A percentile compares a stretch with the other conserved stretches of the same genome.
Evolutionary conservation across 1,140 invertebrate genomes (phyloP).

Genomic region (Trichonephila clavata): DNA sequence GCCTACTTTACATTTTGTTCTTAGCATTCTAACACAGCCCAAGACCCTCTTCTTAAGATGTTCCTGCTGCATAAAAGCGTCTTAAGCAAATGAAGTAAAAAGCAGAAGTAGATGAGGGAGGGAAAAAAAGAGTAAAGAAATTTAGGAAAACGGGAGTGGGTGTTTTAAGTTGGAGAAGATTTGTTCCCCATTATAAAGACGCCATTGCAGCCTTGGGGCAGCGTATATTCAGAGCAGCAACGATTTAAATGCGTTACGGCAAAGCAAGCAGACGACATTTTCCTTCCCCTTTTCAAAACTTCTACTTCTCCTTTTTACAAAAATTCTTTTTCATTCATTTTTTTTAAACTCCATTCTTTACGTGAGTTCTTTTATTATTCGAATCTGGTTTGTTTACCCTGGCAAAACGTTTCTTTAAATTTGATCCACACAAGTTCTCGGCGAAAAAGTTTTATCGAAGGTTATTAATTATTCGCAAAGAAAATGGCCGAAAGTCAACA

Average conservation of each 20-base stretch:
- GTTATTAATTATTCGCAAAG: conserved; percentile 73
- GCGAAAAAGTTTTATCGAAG: conserved; percentile 67
- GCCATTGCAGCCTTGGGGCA: conserved; percentile 47
- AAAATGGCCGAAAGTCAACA: conserved; percentile 69
- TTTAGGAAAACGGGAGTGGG: conserved; percentile 28
- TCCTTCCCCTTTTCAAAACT: conserved; percentile 45
- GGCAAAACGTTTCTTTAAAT: conserved; percentile 73
- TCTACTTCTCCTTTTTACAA: conserved; percentile 42
- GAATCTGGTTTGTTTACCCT: conserved; percentile 59
- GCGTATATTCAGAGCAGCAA: conserved; percentile 44
- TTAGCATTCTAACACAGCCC: background rate
- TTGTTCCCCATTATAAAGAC: conserved; percentile 71
- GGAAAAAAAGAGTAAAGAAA: conserved; percentile 48
- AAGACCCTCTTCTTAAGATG: conserved; percentile 44
- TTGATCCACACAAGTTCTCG: conserved; percentile 39
- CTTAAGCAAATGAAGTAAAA: conserved; percentile 74
- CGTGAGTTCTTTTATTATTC: conserved; percentile 61
- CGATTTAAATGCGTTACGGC: conserved; percentile 70
- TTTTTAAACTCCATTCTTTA: background rate
- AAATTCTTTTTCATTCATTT: conserved; percentile 14
- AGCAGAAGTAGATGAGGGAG: conserved; percentile 45
- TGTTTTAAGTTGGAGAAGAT: conserved; percentile 62
- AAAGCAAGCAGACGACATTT: conserved; percentile 58
- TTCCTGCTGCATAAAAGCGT: conserved; percentile 31
- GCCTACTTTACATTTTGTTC: conserved; percentile 64